phyloP scores from a whole-genome alignment of 2,888 invertebrate species.

The Ryuthela nishihirai region DNA sequence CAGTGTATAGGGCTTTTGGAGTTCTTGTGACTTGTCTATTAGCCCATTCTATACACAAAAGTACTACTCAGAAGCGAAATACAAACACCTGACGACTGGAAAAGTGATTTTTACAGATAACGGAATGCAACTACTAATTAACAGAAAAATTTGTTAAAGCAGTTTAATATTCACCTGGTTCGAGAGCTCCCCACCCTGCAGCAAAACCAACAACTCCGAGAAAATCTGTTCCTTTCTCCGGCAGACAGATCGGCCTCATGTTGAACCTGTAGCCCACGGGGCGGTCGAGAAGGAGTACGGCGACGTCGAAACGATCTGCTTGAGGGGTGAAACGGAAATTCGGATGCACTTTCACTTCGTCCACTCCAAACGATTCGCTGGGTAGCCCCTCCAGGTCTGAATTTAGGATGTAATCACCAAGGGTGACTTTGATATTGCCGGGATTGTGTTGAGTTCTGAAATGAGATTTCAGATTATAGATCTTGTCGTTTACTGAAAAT shows the following conservation, averaged over 20 bases:
- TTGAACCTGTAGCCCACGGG: slow-evolving; percentile 63
- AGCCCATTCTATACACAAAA: too few species aligned
- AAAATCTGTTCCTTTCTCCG: slow-evolving; percentile 84
- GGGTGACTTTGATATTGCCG: slow-evolving; percentile 83
- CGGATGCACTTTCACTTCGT: slow-evolving; percentile 84
- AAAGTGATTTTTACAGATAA: too few species aligned
- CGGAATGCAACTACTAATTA: too few species aligned
- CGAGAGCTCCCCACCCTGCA: slow-evolving; percentile 86
- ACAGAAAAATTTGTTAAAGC: too few species aligned
- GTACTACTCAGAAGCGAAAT: too few species aligned
- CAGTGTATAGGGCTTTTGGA: too few species aligned
- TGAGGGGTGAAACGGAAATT: slow-evolving; percentile 90
- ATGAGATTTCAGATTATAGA: background rate
- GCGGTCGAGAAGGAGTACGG: slow-evolving; percentile 74
- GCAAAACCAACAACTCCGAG: slow-evolving; percentile 87
- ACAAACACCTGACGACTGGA: too few species aligned
- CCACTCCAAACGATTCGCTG: slow-evolving; percentile 87
- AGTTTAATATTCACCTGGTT: slow-evolving; percentile 56
- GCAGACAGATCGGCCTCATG: slow-evolving; percentile 87
- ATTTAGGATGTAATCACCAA: slow-evolving; percentile 90
- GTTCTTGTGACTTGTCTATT: too few species aligned
- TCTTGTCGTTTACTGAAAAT: too few species aligned
- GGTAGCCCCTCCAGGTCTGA: slow-evolving; percentile 86
- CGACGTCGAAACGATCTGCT: slow-evolving; percentile 77
- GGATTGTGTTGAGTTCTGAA: slow-evolving; percentile 54